Conservation (phyloP, 2,888 invertebrate genomes). For the Latrodectus hesperus region DNA sequence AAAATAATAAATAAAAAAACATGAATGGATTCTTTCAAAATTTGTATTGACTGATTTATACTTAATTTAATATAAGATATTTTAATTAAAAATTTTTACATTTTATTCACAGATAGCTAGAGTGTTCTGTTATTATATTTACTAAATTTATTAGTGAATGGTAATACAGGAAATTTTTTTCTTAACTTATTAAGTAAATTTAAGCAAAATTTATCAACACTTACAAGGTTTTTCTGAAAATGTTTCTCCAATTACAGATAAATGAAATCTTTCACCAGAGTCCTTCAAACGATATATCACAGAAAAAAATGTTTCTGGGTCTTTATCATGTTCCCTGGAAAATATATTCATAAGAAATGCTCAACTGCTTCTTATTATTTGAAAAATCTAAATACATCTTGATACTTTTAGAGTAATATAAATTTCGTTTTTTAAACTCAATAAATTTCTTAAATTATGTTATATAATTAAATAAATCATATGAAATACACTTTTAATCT, state of each 20-base stretch:
- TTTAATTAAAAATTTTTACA: too few relatives aligned
- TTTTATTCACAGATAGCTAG: neutral
- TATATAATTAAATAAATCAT: neutral
- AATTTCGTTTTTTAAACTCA: too few relatives aligned
- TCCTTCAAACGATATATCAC: slow-evolving; percentile 75
- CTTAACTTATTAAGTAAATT: too few relatives aligned
- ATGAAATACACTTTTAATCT: too few relatives aligned
- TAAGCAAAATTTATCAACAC: neutral
- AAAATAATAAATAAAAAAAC: too few relatives aligned
- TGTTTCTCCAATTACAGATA: slow-evolving; percentile 80
- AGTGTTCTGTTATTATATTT: neutral
- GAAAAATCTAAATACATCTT: too few relatives aligned
- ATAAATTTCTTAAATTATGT: neutral
- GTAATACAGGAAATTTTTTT: neutral
- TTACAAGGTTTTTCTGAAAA: slow-evolving; percentile 79
- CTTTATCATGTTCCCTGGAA: slow-evolving; percentile 84
- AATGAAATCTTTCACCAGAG: slow-evolving; percentile 78
- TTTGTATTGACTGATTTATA: neutral
- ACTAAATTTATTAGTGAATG: neutral
- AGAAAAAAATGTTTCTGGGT: slow-evolving; percentile 81
- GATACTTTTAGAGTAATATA: too few relatives aligned
- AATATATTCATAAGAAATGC: neutral
- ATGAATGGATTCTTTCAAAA: neutral
- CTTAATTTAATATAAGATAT: too few relatives aligned
- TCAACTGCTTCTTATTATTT: too few relatives aligned